Evolutionary conservation across 2,797 vertebrate species (phyloP).

Genomic region (Chiroxiphia lanceolata): DNA sequence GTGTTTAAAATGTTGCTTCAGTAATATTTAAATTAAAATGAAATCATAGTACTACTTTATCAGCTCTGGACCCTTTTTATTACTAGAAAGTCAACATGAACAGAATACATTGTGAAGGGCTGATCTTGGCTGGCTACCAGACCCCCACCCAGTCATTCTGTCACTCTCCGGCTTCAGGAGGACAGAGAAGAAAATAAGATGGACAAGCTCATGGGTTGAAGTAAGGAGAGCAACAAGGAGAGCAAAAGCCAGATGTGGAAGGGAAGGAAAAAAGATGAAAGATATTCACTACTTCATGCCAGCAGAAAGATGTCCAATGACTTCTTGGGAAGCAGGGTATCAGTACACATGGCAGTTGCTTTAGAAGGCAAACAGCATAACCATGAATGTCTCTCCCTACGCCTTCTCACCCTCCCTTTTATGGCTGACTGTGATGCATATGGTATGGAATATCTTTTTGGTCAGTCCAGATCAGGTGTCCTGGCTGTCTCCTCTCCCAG

Average conservation of each 20-base stretch:
- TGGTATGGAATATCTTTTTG: background rate
- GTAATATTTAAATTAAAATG: background rate
- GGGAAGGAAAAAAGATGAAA: background rate
- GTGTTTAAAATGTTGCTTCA: background rate
- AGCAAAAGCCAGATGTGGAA: accelerated
- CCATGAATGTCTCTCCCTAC: background rate
- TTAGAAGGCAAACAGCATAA: background rate
- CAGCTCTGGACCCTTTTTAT: background rate
- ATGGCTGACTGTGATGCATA: background rate
- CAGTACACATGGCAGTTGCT: background rate
- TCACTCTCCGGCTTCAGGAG: background rate
- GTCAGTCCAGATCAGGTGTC: background rate
- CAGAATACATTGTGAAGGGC: background rate
- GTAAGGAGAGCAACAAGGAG: background rate
- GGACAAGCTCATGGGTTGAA: background rate
- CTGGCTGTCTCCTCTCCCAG: background rate
- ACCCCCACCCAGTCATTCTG: background rate
- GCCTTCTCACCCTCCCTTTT: background rate
- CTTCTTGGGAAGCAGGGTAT: background rate
- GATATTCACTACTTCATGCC: background rate
- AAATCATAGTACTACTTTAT: background rate
- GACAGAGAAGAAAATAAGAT: background rate
- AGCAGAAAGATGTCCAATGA: background rate
- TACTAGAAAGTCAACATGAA: background rate
- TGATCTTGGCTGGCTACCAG: background rate